A percentile compares a stretch with the other conserved stretches of the same genome.
Evolutionary conservation across 2,888 invertebrate genomes (phyloP).

Genomic region (Cephus pygmeus): DNA sequence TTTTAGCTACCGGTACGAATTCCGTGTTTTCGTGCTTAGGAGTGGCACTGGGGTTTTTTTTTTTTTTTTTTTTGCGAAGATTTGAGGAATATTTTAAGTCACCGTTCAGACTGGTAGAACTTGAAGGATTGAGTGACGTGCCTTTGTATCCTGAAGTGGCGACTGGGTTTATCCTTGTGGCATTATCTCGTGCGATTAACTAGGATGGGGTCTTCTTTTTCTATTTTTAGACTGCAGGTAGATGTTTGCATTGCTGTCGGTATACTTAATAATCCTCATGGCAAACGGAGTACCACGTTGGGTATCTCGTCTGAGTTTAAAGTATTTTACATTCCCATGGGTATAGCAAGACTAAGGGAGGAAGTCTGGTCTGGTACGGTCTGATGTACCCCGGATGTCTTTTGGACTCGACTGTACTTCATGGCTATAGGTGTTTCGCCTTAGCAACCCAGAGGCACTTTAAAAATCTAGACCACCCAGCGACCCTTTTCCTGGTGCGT

Average conservation of each 20-base stretch:
- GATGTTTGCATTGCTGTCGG: background rate
- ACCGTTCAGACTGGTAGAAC: background rate
- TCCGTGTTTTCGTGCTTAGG: background rate
- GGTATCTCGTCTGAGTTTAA: background rate
- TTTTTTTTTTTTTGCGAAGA: background rate
- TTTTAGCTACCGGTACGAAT: background rate
- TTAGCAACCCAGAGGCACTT: constrained; percentile 44
- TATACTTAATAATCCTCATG: background rate
- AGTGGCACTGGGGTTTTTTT: background rate
- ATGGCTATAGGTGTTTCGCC: constrained; percentile 30
- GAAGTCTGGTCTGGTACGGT: background rate
- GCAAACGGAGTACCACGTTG: background rate
- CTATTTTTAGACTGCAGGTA: background rate
- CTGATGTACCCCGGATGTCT: background rate
- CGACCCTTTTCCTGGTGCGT: constrained; percentile 52
- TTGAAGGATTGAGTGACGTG: background rate
- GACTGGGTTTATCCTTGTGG: background rate
- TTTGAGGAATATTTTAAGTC: background rate
- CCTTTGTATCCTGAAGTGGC: background rate
- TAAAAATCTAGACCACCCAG: constrained; percentile 62
- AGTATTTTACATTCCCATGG: background rate
- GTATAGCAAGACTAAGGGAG: background rate
- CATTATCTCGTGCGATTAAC: background rate
- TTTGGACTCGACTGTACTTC: background rate
- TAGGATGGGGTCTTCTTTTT: background rate